These are phyloP conservation scores for Callaeas wilsoni DNA, from an alignment of 2,113 vertebrate species.

Conservation along the genomic window DNA sequence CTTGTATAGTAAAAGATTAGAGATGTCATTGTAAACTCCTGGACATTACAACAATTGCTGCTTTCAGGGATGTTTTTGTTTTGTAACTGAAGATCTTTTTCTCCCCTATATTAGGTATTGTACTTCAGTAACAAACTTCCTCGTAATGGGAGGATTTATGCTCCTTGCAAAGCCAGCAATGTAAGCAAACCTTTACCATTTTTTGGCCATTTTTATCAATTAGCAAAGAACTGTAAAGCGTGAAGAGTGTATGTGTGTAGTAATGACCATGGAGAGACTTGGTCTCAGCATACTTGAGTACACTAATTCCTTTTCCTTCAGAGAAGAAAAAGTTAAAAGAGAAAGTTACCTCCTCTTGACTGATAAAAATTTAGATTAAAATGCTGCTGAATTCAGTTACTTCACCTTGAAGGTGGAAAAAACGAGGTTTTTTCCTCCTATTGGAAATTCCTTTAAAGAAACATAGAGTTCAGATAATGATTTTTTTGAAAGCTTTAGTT, in stretches of 20 bases:
- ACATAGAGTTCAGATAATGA: rapidly evolving
- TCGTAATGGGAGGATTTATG: slow-evolving; percentile 92
- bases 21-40: not conserved
- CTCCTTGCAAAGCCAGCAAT: slow-evolving; percentile 86
- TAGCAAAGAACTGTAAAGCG: not conserved
- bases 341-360: not conserved
- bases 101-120: slow-evolving; percentile 78
- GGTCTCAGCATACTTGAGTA: not conserved
- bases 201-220: not conserved
- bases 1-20: not conserved
- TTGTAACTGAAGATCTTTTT: not conserved
- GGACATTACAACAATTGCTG: not conserved
- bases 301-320: not conserved
- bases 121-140: slow-evolving; percentile 82
- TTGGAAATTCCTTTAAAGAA: not conserved
- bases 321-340: too few relatives aligned
- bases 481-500: not conserved
- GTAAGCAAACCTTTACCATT: slow-evolving; percentile 75
- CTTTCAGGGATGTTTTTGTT: not conserved
- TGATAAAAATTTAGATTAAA: not conserved
- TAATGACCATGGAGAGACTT: not conserved
- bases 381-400: not conserved
- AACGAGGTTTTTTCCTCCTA: too few relatives aligned
- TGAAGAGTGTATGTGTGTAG: not conserved
- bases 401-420: not conserved